Percentiles rank a stretch among this genome's conserved stretches.
These are phyloP conservation scores for Cryptocheilus praepositus DNA, from an alignment of 2,888 invertebrate genomes.

Conservation along the genomic window DNA sequence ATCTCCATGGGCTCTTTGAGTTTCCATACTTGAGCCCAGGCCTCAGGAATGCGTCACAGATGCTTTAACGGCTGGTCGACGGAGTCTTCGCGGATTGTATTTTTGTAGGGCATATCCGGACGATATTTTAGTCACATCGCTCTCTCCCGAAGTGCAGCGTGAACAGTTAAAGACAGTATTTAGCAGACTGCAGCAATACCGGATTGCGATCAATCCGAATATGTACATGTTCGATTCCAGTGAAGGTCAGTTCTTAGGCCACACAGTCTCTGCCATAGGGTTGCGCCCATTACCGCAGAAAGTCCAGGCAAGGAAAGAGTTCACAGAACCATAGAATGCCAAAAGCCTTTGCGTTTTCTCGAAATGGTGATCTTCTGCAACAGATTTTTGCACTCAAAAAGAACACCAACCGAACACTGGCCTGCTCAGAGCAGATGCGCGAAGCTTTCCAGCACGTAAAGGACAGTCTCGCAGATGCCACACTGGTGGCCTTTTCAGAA, in stretches of 20 bases:
- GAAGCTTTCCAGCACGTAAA: background rate
- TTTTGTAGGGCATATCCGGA: background rate
- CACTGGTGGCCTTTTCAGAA: background rate
- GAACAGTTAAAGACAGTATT: background rate
- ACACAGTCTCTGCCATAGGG: background rate
- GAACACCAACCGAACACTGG: background rate
- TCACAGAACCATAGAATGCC: background rate
- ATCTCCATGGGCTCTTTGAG: constrained; percentile 12
- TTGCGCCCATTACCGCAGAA: background rate
- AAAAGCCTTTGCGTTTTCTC: background rate
- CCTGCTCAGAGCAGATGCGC: background rate
- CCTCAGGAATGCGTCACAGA: constrained; percentile 32
- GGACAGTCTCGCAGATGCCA: background rate
- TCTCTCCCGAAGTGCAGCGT: background rate
- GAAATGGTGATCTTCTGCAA: constrained; percentile 5
- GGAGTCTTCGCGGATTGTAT: background rate
- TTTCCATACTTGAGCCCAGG: constrained; percentile 42
- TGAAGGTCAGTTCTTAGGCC: background rate
- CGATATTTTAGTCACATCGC: background rate
- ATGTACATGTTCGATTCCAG: background rate
- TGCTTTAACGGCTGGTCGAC: background rate
- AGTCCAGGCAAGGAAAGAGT: background rate
- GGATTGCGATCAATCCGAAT: background rate
- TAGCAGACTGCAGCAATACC: background rate
- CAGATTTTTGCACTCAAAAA: background rate